Conservation (phyloP, 2,113 vertebrate species). For the Colius striatus region DNA sequence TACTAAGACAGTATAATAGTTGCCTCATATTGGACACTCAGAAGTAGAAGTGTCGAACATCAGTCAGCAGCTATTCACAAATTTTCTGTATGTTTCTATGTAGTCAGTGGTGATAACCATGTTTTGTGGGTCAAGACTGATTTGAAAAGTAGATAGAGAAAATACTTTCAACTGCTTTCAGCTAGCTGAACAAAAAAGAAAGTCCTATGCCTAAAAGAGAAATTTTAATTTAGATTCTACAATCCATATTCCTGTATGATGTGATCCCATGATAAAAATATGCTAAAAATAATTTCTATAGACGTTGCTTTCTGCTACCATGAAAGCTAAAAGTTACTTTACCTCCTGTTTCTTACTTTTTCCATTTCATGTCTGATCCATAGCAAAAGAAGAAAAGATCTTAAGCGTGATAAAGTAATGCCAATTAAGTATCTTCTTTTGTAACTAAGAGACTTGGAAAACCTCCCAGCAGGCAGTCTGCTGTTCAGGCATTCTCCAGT, state of each 20-base stretch:
- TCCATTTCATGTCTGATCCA: neutral
- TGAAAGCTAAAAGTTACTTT: neutral
- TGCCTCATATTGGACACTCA: neutral
- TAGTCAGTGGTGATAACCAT: neutral
- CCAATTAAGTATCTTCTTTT: neutral
- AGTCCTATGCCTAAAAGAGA: neutral
- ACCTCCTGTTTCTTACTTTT: neutral
- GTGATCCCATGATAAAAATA: neutral
- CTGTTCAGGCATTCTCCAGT: neutral
- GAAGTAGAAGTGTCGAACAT: neutral
- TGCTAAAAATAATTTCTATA: neutral
- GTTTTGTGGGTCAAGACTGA: neutral
- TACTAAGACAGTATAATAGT: accelerated
- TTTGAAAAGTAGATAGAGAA: neutral
- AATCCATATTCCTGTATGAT: neutral
- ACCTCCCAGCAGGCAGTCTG: neutral
- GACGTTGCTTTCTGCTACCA: neutral
- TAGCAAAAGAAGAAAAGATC: neutral
- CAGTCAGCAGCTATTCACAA: neutral
- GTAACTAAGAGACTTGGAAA: neutral
- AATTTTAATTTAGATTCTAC: neutral
- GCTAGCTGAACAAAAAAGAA: neutral
- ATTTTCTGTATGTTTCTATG: neutral
- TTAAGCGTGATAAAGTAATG: neutral
- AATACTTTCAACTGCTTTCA: neutral